Percentiles rank a stretch among this genome's conserved stretches.
Evolutionary conservation across 1,140 invertebrate genomes (phyloP).

Genomic region (Lysiphlebus fabarum): DNA sequence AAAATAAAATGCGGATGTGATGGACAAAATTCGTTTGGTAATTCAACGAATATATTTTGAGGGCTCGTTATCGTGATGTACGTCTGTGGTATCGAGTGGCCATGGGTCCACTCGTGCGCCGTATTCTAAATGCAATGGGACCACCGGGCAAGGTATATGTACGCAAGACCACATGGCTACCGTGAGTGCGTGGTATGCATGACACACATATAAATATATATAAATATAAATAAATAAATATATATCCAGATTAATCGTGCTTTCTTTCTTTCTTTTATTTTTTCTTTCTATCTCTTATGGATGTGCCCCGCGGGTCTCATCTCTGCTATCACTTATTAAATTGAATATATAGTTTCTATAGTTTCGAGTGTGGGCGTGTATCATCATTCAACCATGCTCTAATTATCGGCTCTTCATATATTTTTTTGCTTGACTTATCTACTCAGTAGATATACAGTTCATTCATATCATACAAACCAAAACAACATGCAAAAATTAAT

Average conservation of each 20-base stretch:
- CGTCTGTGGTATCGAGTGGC: conserved; percentile 17
- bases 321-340: conserved; percentile 13
- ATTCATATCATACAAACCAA: too few species aligned
- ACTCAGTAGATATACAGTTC: too few species aligned
- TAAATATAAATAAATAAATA: conserved; percentile 3
- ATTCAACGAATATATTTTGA: conserved; percentile 12
- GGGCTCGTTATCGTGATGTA: conserved; percentile 23
- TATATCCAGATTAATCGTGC: conserved; percentile 4
- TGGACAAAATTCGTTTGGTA: too few species aligned
- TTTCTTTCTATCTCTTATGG: too few species aligned
- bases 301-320: conserved; percentile 7
- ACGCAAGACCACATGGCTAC: conserved; percentile 24
- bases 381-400: conserved; percentile 14
- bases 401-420: conserved; percentile 23
- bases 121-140: conserved; percentile 29
- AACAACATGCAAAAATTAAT: too few species aligned
- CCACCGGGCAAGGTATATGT: conserved; percentile 22
- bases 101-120: conserved; percentile 19
- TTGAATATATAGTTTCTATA: conserved; percentile 11
- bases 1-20: too few species aligned
- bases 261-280: not conserved
- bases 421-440: conserved; percentile 8
- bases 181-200: conserved; percentile 12
- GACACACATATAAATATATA: conserved; percentile 8
- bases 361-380: conserved; percentile 22